Evolutionary conservation across 1,140 invertebrate species (phyloP).

Genomic region (Pinna nobilis): DNA sequence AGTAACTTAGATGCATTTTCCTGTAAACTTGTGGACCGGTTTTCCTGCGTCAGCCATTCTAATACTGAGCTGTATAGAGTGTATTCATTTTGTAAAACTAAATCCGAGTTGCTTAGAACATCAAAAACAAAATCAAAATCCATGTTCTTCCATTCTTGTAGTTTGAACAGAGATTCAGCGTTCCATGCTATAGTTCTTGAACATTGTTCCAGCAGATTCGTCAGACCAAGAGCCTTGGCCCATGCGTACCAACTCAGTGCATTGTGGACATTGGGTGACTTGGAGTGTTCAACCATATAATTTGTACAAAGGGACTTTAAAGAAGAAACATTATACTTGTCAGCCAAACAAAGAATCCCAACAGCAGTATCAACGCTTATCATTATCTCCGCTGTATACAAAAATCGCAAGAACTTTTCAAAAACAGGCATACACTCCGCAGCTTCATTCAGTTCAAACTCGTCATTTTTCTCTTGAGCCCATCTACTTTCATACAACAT

Average conservation of each 20-base stretch:
- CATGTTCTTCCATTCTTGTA: slow-evolving; percentile 70
- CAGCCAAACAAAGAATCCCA: slow-evolving; percentile 74
- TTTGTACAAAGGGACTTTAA: slow-evolving; percentile 68
- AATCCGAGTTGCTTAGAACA: slow-evolving; percentile 64
- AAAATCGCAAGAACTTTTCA: slow-evolving; percentile 70
- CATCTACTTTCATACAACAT: slow-evolving; percentile 72
- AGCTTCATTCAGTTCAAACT: slow-evolving; percentile 70
- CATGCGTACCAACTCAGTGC: slow-evolving; percentile 73
- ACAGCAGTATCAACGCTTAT: slow-evolving; percentile 66
- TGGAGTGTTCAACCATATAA: slow-evolving; percentile 72
- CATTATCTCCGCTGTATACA: slow-evolving; percentile 73
- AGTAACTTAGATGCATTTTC: slow-evolving; percentile 64
- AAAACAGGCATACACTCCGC: slow-evolving; percentile 70
- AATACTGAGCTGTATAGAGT: slow-evolving; percentile 59
- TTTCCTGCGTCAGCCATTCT: slow-evolving; percentile 64
- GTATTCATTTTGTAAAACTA: slow-evolving; percentile 69
- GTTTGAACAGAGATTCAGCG: slow-evolving; percentile 63
- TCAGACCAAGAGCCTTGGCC: slow-evolving; percentile 70
- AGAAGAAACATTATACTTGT: slow-evolving; percentile 74
- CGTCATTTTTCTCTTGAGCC: slow-evolving; percentile 54
- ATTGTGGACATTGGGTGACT: slow-evolving; percentile 68
- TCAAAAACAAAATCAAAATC: slow-evolving; percentile 72
- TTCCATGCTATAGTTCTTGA: slow-evolving; percentile 74
- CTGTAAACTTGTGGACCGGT: slow-evolving; percentile 41
- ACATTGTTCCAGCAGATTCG: slow-evolving; percentile 66